These are phyloP conservation scores for Panagrolaimus sp. DNA, from an alignment of 1,140 invertebrate genomes.

Conservation along the genomic window DNA sequence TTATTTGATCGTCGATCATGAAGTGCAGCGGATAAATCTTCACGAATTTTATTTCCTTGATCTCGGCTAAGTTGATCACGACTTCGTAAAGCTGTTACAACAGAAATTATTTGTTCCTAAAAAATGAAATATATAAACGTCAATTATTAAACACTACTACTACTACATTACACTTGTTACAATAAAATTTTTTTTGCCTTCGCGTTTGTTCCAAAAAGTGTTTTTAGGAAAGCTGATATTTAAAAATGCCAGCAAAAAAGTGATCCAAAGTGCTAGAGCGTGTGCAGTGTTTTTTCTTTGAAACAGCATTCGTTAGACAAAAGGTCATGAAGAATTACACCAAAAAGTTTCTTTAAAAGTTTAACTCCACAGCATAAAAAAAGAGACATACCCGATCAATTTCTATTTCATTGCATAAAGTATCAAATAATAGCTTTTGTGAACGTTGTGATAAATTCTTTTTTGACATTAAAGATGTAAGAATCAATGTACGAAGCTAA, in stretches of 20 bases:
- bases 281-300: too few species aligned
- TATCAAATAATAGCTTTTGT: not conserved
- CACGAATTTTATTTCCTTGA: not conserved
- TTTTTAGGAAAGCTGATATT: too few species aligned
- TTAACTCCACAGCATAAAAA: too few species aligned
- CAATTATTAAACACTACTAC: too few species aligned
- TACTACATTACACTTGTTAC: too few species aligned
- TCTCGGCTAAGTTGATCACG: slow-evolving; percentile 4
- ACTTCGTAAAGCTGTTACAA: not conserved
- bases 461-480: not conserved
- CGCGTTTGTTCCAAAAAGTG: too few species aligned
- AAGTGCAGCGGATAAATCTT: not conserved
- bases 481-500: not conserved
- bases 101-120: slow-evolving; percentile 3
- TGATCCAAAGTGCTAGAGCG: too few species aligned
- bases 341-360: too few species aligned
- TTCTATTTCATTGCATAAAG: not conserved
- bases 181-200: too few species aligned
- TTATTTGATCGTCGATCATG: not conserved
- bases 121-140: not conserved
- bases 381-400: not conserved
- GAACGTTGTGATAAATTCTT: slow-evolving; percentile 1
- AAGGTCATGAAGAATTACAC: too few species aligned
- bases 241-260: too few species aligned
- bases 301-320: too few species aligned